A percentile compares a stretch with the other conserved stretches of the same genome.
Conservation (phyloP, 2,888 invertebrate genomes). For the Bombyx huttoni region DNA sequence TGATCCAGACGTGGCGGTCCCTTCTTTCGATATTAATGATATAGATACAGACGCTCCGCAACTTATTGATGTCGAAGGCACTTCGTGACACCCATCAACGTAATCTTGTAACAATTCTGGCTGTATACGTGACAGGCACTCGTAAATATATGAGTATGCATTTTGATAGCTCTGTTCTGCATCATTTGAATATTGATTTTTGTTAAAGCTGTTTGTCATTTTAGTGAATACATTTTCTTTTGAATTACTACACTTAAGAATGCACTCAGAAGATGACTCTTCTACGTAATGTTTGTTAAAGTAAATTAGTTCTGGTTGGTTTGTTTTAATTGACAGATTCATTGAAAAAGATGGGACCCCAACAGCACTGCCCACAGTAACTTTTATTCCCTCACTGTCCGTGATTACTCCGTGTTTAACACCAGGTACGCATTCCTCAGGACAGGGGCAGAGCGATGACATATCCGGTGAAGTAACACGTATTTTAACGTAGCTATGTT, state of each 20-base stretch:
- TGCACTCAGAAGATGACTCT: neutral
- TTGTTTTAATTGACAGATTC: constrained; percentile 1
- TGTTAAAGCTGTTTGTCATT: neutral
- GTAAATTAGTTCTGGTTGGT: neutral
- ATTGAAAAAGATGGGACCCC: constrained; percentile 21
- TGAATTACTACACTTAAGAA: neutral
- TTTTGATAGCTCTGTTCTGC: neutral
- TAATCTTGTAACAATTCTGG: neutral
- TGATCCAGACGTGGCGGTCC: constrained; percentile 5
- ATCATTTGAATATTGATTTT: neutral
- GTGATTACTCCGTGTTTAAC: constrained; percentile 38
- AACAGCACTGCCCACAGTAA: constrained; percentile 38
- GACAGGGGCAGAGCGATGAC: constrained; percentile 40
- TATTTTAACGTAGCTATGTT: constrained; percentile 50
- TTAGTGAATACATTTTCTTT: neutral
- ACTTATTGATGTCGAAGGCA: neutral
- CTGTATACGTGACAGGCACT: neutral
- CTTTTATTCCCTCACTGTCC: constrained; percentile 46
- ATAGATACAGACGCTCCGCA: neutral
- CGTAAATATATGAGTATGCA: neutral
- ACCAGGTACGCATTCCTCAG: constrained; percentile 40
- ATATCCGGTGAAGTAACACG: constrained; percentile 48
- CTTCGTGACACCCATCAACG: neutral
- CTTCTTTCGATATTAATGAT: neutral
- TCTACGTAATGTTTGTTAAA: neutral